These are phyloP conservation scores for Ligdia adustata DNA, from an alignment of 2,888 invertebrate species.

Conservation along the genomic window DNA sequence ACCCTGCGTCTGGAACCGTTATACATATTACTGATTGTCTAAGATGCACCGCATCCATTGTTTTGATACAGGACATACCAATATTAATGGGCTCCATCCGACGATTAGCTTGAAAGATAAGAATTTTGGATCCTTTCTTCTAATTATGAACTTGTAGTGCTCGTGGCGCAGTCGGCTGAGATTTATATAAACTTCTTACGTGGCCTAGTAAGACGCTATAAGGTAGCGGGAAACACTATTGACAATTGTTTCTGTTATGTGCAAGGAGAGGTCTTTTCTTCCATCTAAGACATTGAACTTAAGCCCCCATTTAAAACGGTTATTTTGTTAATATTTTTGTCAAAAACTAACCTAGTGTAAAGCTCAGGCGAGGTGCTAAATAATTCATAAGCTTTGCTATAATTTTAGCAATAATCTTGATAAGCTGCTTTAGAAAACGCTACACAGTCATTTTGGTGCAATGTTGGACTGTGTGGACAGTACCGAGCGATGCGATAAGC, in stretches of 20 bases:
- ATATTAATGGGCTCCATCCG: constrained; percentile 69
- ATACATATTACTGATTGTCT: constrained; percentile 50
- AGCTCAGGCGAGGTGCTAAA: constrained; percentile 9
- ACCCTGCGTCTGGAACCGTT: constrained; percentile 52
- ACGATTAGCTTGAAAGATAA: constrained; percentile 15
- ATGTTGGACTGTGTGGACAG: background rate
- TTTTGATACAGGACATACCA: constrained; percentile 58
- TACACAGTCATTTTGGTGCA: constrained; percentile 5
- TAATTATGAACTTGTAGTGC: too few species aligned
- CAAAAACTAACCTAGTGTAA: background rate
- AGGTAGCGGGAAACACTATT: too few species aligned
- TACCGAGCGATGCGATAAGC: background rate
- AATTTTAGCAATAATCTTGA: constrained; percentile 14
- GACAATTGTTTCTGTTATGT: too few species aligned
- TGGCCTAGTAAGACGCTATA: too few species aligned
- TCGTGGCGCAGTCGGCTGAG: too few species aligned
- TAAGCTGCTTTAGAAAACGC: constrained; percentile 10
- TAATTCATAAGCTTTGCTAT: constrained; percentile 13
- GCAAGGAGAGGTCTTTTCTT: too few species aligned
- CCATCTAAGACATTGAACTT: too few species aligned
- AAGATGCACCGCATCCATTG: constrained; percentile 67
- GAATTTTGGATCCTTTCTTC: background rate
- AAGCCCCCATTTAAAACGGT: too few species aligned
- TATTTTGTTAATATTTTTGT: too few species aligned
- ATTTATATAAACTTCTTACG: too few species aligned